A percentile compares a stretch with the other conserved stretches of the same genome.
Evolutionary conservation across 2,888 invertebrate genomes (phyloP).

Genomic region (Schizaphis graminum): DNA sequence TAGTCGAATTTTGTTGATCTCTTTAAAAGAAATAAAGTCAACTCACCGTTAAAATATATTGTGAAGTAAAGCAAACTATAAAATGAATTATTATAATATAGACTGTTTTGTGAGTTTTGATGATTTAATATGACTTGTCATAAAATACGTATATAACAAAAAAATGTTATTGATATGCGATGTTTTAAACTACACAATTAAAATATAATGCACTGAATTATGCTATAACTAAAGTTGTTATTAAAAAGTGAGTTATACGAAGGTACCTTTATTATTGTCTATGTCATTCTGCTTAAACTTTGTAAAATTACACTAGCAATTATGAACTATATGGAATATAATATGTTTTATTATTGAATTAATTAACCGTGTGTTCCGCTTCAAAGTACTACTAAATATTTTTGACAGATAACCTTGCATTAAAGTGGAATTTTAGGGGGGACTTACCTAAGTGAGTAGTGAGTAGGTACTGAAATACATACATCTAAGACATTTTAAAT

Average conservation of each 20-base stretch:
- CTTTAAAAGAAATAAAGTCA: background rate
- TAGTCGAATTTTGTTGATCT: background rate
- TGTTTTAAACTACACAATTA: background rate
- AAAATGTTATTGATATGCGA: background rate
- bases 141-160: background rate
- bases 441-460: background rate
- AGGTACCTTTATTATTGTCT: background rate
- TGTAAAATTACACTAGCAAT: background rate
- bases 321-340: background rate
- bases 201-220: background rate
- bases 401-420: background rate
- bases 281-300: background rate
- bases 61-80: background rate
- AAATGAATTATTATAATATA: background rate
- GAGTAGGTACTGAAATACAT: background rate
- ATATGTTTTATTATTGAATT: background rate
- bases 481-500: background rate
- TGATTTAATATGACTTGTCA: background rate
- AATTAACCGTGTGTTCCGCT: constrained; percentile 2
- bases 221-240: background rate
- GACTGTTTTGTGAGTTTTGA: background rate
- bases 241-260: background rate
- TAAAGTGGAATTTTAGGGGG: background rate
- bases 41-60: background rate
- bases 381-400: background rate